phyloP scores from a whole-genome alignment of 2,797 vertebrate genomes.

The Cossypha polioptera region DNA sequence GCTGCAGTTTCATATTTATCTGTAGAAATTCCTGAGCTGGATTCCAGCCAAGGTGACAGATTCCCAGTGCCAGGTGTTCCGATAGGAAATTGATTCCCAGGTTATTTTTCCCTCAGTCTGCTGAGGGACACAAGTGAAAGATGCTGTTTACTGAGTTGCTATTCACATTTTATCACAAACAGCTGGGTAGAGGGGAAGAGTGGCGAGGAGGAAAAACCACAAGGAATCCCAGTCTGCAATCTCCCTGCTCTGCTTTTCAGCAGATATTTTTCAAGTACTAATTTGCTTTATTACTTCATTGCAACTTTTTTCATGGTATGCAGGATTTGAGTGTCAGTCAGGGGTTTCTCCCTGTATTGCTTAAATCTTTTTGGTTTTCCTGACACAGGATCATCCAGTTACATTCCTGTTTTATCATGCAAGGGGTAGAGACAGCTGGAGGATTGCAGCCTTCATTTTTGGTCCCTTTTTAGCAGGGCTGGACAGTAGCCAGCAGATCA shows the following conservation, averaged over 20 bases:
- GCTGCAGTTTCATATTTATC: not conserved
- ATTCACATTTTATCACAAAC: not conserved
- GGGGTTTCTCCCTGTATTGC: fast-evolving
- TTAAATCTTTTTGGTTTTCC: not conserved
- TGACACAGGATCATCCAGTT: not conserved
- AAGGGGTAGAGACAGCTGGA: not conserved
- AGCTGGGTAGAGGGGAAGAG: not conserved
- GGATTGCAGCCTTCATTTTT: not conserved
- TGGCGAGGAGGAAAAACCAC: not conserved
- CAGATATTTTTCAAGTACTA: not conserved
- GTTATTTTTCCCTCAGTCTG: not conserved
- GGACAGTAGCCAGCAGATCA: not conserved
- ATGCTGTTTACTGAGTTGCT: not conserved
- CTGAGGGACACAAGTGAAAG: not conserved
- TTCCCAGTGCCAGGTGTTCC: not conserved
- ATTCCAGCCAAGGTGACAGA: not conserved
- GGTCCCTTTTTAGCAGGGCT: not conserved
- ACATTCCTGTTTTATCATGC: not conserved
- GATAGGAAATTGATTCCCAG: not conserved
- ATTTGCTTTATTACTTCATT: not conserved
- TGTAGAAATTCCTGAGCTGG: not conserved
- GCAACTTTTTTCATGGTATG: not conserved
- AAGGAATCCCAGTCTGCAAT: not conserved
- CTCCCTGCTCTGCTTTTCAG: not conserved
- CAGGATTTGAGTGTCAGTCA: not conserved